Evolutionary conservation across 1,140 invertebrate genomes (phyloP), one percentile per base, ranked within the genome.

Genomic region (Phocides pigmalion): DNA sequence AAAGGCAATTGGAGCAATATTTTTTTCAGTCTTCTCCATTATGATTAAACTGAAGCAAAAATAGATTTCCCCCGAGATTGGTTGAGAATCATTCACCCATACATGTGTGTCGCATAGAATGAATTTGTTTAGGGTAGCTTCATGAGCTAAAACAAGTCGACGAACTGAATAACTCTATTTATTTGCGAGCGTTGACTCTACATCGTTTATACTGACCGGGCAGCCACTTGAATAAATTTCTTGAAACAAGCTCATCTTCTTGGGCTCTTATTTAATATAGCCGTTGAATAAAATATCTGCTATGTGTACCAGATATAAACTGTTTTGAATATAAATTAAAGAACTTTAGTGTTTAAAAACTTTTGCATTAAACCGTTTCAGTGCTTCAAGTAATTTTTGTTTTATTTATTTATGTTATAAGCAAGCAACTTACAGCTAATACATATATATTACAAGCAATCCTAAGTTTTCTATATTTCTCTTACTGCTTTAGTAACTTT

Each of bases 21-120:
- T 35, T 35, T 35, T n/a, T 12, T n/a, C 32, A 11, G 11, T 35
- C 44, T 12, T 19, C 9, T 47, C 19, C 44, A 20, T 22, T 47
- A 47, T 47, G 44, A 47, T 47, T 47, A 47, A 47, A 47, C 22
- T 47, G 44, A 1, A 35, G 1, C 19, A 9, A 47, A 22, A 19
- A 22, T 12, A 47, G 20, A 47, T 47, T 47, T 47, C 44, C 44
- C 44, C 6, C 19, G 44, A 47, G 44, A 9, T 47, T 6, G 19
- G 8, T 1, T n/a, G 44, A 8, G 44, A 0, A 22, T 22, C 22
- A 1, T 22, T 47, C 44, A 22, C 19, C 22, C 19, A 12, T 22
- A 28, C 25, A 46, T 20, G 19, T 47, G 16, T 22, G 19, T 47
- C 19, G 19, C 19, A 22, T 5, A 47, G 44, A 47, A 47, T 22